These are phyloP conservation scores for Axinella damicornis DNA, from an alignment of 37 sponge, comb jelly and placozoan species.

Conservation along the genomic window DNA sequence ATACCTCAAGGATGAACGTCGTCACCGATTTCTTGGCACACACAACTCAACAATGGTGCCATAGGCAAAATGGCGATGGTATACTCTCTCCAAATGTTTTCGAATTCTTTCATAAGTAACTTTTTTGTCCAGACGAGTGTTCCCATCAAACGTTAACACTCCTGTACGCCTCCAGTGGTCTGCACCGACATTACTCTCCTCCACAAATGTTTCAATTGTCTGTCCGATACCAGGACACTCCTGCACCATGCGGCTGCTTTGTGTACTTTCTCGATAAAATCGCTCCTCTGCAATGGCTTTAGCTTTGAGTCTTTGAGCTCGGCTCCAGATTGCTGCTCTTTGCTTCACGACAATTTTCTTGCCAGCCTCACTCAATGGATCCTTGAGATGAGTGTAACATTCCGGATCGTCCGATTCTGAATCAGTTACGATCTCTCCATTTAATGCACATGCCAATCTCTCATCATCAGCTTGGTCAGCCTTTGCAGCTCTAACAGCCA, in stretches of 20 bases:
- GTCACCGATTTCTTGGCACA: slow-evolving; percentile 33
- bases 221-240: slow-evolving; percentile 25
- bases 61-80: slow-evolving; percentile 30
- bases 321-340: background rate
- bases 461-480: background rate
- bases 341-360: too few relatives aligned
- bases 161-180: slow-evolving; percentile 55
- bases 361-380: too few relatives aligned
- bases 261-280: background rate
- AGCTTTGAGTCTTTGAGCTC: background rate
- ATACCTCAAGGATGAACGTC: slow-evolving; percentile 24
- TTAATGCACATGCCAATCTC: background rate
- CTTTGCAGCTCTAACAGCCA: slow-evolving; percentile 7
- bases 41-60: slow-evolving; percentile 49
- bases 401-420: slow-evolving; percentile 41
- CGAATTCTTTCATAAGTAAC: slow-evolving; percentile 40
- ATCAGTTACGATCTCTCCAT: slow-evolving; percentile 23
- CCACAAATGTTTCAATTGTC: slow-evolving; percentile 23
- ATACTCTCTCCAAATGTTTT: slow-evolving; percentile 12
- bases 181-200: slow-evolving; percentile 25
- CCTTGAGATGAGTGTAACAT: background rate
- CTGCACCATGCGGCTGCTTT: background rate
- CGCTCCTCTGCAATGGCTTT: background rate
- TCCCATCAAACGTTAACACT: slow-evolving; percentile 55
- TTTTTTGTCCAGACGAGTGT: slow-evolving; percentile 8